These are phyloP conservation scores for Lampris megalopsis DNA, from an alignment of 2,113 vertebrate genomes.

Conservation along the genomic window DNA sequence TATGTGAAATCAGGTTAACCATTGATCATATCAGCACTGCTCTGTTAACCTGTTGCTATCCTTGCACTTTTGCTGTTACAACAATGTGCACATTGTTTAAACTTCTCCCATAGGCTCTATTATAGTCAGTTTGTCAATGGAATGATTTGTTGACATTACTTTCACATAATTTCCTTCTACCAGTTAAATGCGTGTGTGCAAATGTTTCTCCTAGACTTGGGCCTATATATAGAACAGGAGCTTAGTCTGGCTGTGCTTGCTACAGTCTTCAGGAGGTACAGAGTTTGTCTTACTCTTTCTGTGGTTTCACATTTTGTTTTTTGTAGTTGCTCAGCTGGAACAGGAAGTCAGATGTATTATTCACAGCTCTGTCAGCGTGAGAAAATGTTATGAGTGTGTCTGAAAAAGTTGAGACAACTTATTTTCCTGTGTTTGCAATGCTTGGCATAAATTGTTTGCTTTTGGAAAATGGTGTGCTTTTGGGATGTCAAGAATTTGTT, in stretches of 20 bases:
- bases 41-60: conserved; percentile 38
- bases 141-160: not conserved
- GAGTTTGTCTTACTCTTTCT: conserved; percentile 42
- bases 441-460: not conserved
- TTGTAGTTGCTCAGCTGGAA: conserved; percentile 64
- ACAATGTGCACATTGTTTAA: conserved; percentile 28
- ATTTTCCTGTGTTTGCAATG: conserved; percentile 15
- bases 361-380: conserved; percentile 63
- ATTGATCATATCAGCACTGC: conserved; percentile 57
- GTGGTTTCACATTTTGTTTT: conserved; percentile 57
- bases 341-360: conserved; percentile 76
- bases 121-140: not conserved
- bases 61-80: not conserved
- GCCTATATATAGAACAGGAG: conserved; percentile 46
- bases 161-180: conserved; percentile 5
- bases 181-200: conserved; percentile 5
- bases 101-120: not conserved
- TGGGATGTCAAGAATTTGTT: conserved; percentile 12
- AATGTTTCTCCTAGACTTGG: conserved; percentile 4
- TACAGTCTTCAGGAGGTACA: conserved; percentile 42
- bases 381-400: conserved; percentile 26
- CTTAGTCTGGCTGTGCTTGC: conserved; percentile 20
- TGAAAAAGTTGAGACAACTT: conserved; percentile 5
- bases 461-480: not conserved
- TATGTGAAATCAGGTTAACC: conserved; percentile 56